Base-by-base conservation (phyloP, 1,140 invertebrate species). In the Nixonia krombeini region DNA sequence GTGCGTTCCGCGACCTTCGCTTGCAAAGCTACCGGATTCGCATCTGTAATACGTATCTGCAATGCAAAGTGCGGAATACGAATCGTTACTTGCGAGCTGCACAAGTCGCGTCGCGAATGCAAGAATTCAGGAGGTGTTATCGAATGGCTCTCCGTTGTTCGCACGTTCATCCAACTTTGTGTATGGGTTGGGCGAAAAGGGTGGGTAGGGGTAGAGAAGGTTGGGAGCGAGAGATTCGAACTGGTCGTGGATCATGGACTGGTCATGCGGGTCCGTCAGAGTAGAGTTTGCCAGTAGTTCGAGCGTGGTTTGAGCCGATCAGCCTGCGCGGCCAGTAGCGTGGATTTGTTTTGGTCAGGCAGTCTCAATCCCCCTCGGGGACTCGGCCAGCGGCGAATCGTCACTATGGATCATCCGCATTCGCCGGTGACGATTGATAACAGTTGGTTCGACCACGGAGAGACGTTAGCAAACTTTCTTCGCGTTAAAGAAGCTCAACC, bases 221-320 rank as follows among this genome's bases (percentile, higher is more conserved):
- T n/a, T n/a, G 57, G 10, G 44, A 55, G 28, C 17, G 26, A 55
- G 52, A 29, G 44, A 33, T 37, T 13, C 33, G 1, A 10, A 37
- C 13, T 16, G 47, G 40, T 29, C 41, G 53, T 58, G 52, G 62
- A 58, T 65, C 52, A 57, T 26, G n/a, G 38, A 13, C 40, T 31
- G 40, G 51, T 44, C 52, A 56, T 64, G 52, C 52, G 61, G 56
- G 61, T 45, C 51, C 21, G 61, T 46, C 52, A 29, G 50, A 52
- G 47, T 44, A 35, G 50, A 65, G 53, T 65, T 65, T 64, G 61
- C 56, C 61, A 56, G 61, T 55, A 50, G 51, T 63, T 51, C 45
- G 51, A 55, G 58, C 44, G 58, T 49, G 23, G 35, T 55, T 8
- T 55, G 50, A 55, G 38, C 59, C 53, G 58, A 62, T 62, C 58